These are phyloP conservation scores for Acronicta psi DNA, from an alignment of 2,888 invertebrate species.

Conservation along the genomic window DNA sequence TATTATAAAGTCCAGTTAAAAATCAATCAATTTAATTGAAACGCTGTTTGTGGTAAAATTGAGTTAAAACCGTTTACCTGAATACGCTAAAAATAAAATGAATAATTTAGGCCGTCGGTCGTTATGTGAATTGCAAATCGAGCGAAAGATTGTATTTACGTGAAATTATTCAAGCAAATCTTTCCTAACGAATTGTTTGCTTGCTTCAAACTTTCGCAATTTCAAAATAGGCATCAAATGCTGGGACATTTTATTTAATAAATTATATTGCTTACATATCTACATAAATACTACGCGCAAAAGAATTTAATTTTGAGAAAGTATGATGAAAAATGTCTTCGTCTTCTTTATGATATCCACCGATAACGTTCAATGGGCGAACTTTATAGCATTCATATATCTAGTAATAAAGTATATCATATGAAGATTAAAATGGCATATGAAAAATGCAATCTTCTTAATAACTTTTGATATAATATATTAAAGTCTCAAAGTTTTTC, in stretches of 20 bases:
- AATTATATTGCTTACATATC: slow-evolving; percentile 49
- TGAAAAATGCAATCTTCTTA: slow-evolving; percentile 21
- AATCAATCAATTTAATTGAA: slow-evolving; percentile 59
- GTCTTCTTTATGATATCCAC: slow-evolving; percentile 33
- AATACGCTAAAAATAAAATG: slow-evolving; percentile 69
- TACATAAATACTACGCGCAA: slow-evolving; percentile 31
- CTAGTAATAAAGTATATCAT: slow-evolving; percentile 32
- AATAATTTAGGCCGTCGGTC: slow-evolving; percentile 69
- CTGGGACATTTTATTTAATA: slow-evolving; percentile 55
- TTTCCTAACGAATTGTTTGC: slow-evolving; percentile 85
- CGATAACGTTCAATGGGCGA: slow-evolving; percentile 37
- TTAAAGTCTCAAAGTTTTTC: slow-evolving; percentile 15
- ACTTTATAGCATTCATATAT: slow-evolving; percentile 45
- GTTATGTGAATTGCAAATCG: slow-evolving; percentile 83
- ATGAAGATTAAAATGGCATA: slow-evolving; percentile 36
- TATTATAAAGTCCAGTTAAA: slow-evolving; percentile 53
- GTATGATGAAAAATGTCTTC: slow-evolving; percentile 30
- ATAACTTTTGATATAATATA: slow-evolving; percentile 15
- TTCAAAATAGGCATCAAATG: slow-evolving; percentile 68
- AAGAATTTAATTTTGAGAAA: slow-evolving; percentile 44
- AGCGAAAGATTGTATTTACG: slow-evolving; percentile 81
- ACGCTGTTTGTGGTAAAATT: slow-evolving; percentile 51
- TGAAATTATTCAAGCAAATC: slow-evolving; percentile 81
- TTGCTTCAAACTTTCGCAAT: slow-evolving; percentile 76
- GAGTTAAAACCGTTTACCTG: slow-evolving; percentile 55